Conservation (phyloP, 2,888 invertebrate species). For the Watsonalla binaria region DNA sequence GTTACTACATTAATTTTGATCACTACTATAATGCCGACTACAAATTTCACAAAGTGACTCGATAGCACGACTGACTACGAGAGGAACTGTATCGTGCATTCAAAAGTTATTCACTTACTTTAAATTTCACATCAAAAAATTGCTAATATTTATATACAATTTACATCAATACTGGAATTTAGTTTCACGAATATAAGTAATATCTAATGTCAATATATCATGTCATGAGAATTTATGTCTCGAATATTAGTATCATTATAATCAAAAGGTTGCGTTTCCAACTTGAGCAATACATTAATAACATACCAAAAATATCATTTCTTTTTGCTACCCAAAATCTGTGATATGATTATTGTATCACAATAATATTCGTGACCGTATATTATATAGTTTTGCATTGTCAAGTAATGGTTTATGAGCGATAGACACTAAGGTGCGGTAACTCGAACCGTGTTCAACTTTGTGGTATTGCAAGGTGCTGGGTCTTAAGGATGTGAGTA, state of each 20-base stretch:
- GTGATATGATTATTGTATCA: constrained; percentile 71
- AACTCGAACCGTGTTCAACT: constrained; percentile 4
- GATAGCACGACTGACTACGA: constrained; percentile 70
- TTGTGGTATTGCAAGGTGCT: constrained; percentile 25
- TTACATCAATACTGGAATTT: constrained; percentile 41
- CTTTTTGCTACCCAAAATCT: constrained; percentile 56
- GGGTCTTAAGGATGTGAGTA: constrained; percentile 37
- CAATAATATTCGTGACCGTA: constrained; percentile 40
- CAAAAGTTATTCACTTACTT: constrained; percentile 52
- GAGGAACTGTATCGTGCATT: constrained; percentile 78
- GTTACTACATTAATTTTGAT: constrained; percentile 6
- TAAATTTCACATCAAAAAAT: constrained; percentile 60
- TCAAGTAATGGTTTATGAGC: too few species aligned
- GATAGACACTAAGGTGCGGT: constrained; percentile 11
- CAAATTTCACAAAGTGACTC: constrained; percentile 54
- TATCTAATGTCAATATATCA: constrained; percentile 24
- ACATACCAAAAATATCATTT: constrained; percentile 70
- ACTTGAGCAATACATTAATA: constrained; percentile 68
- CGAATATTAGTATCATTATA: constrained; percentile 47
- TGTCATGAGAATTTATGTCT: constrained; percentile 37
- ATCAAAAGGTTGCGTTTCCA: constrained; percentile 49
- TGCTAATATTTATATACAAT: constrained; percentile 50
- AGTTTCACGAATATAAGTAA: constrained; percentile 23
- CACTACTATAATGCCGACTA: constrained; percentile 18
- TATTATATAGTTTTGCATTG: constrained; percentile 5